These are phyloP conservation scores for Eustalomyia histrio DNA, from an alignment of 2,888 invertebrate genomes.

Conservation along the genomic window DNA sequence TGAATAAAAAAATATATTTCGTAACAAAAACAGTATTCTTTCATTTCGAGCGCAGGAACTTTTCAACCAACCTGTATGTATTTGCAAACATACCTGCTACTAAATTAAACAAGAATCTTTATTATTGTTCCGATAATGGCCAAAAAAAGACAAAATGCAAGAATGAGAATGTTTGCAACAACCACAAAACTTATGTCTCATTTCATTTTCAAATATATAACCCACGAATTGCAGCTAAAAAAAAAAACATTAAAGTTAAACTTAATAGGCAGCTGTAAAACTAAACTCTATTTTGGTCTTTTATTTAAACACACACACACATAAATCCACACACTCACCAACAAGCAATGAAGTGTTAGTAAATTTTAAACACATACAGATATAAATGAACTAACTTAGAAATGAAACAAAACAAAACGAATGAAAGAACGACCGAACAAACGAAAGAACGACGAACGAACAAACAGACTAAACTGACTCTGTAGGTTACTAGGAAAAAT, in stretches of 20 bases:
- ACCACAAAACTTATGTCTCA: background rate
- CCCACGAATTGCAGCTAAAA: background rate
- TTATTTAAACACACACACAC: constrained; percentile 15
- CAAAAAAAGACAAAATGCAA: background rate
- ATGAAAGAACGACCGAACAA: background rate
- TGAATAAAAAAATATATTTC: no score
- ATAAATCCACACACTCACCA: constrained; percentile 1
- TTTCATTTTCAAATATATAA: constrained; percentile 14
- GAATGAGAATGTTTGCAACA: background rate
- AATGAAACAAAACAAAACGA: background rate
- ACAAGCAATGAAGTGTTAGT: background rate
- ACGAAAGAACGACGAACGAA: background rate
- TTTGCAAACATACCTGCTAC: no score
- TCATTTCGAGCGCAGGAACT: no score
- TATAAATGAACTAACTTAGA: background rate
- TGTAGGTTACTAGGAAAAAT: constrained; percentile 54
- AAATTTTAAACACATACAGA: background rate
- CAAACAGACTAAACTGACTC: constrained; percentile 3
- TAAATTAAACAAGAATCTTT: background rate
- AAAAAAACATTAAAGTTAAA: constrained; percentile 21
- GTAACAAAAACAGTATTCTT: no score
- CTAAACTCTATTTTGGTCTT: constrained; percentile 12
- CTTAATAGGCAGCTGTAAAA: constrained; percentile 37
- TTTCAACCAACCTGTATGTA: no score
- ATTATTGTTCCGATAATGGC: background rate